These are phyloP conservation scores for Urosaurus nigricauda DNA, from an alignment of 2,797 vertebrate species.

Conservation along the genomic window DNA sequence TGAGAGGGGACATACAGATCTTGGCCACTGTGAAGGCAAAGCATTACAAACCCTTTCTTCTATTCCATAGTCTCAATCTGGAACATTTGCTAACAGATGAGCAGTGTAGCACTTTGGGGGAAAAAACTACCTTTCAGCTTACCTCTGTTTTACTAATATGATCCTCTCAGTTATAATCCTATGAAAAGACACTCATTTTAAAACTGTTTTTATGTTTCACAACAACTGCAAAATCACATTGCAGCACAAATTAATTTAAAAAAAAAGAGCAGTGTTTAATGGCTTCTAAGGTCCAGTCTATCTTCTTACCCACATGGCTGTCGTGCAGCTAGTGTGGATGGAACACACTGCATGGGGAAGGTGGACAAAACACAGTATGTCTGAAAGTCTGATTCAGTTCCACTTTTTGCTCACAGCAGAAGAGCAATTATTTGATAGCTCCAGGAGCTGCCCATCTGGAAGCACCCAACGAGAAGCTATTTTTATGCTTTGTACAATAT, in stretches of 20 bases:
- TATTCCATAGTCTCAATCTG: too few species aligned
- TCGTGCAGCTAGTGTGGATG: background rate
- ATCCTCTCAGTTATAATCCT: too few species aligned
- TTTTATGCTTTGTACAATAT: background rate
- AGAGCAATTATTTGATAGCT: background rate
- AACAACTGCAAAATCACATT: background rate
- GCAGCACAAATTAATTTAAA: background rate
- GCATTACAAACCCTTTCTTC: too few species aligned
- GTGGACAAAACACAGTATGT: background rate
- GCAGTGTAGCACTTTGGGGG: too few species aligned
- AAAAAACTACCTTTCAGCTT: too few species aligned
- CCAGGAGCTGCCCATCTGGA: background rate
- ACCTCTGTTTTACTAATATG: too few species aligned
- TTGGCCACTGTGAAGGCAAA: too few species aligned
- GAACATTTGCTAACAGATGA: too few species aligned
- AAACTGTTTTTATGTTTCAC: background rate
- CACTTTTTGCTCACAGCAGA: background rate
- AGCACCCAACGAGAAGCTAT: background rate
- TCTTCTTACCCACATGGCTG: background rate
- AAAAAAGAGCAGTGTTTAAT: background rate
- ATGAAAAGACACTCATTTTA: background rate
- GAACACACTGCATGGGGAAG: too few species aligned
- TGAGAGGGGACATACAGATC: too few species aligned
- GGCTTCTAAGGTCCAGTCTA: too few species aligned
- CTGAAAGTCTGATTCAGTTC: background rate